Percentiles rank a stretch among this genome's conserved stretches.
phyloP scores from a whole-genome alignment of 2,797 vertebrate species.

The Malurus leucopterus region DNA sequence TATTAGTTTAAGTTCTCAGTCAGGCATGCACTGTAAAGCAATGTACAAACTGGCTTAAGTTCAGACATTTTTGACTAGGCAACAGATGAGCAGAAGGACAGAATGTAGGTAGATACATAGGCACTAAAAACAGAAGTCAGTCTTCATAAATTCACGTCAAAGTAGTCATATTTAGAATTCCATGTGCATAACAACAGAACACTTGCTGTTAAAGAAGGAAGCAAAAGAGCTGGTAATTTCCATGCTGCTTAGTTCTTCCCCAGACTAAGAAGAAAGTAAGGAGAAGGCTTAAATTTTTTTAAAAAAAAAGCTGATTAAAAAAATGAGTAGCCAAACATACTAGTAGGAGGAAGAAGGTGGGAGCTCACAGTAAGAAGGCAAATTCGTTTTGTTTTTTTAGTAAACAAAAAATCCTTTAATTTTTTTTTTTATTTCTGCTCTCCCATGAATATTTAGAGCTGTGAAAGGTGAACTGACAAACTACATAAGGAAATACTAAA shows the following conservation, averaged over 20 bases:
- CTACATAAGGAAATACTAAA: background rate
- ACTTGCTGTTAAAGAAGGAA: background rate
- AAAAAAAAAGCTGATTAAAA: background rate
- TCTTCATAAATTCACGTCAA: background rate
- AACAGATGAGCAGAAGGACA: background rate
- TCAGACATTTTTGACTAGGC: background rate
- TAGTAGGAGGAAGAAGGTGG: background rate
- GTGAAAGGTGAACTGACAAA: background rate
- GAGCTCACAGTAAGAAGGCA: background rate
- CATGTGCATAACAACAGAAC: background rate
- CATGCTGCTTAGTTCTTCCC: background rate
- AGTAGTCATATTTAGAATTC: background rate
- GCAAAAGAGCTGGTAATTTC: background rate
- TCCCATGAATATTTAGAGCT: background rate
- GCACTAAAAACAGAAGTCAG: background rate
- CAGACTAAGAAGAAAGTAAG: background rate
- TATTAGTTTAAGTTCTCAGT: background rate
- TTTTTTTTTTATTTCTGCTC: background rate
- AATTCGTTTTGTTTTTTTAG: background rate
- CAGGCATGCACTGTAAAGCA: background rate
- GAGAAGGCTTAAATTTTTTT: background rate
- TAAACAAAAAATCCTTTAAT: background rate
- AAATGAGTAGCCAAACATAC: background rate
- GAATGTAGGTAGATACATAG: background rate
- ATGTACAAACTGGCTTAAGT: background rate